These are phyloP conservation scores for Podarcis muralis DNA, from an alignment of 2,113 vertebrate genomes.

Conservation along the genomic window DNA sequence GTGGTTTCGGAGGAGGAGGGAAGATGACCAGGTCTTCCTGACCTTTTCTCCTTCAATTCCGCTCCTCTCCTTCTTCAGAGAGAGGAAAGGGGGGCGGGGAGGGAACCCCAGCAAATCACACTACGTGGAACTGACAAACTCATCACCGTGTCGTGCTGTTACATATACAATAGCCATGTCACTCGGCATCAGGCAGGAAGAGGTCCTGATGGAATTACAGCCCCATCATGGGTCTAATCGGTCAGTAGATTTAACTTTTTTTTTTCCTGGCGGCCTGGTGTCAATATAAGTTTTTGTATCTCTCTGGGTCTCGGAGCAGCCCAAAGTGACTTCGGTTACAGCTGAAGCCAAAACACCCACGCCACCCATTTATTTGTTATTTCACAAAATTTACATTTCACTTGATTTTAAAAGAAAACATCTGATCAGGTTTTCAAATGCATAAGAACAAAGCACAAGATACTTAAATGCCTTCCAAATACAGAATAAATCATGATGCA, in stretches of 20 bases:
- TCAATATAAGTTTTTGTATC: too few species aligned
- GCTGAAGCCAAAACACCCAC: too few species aligned
- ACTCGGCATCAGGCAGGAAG: constrained; percentile 68
- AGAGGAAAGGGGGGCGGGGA: too few species aligned
- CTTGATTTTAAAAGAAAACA: too few species aligned
- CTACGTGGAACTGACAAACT: constrained; percentile 80
- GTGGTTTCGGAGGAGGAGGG: constrained; percentile 76
- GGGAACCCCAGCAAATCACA: constrained; percentile 71
- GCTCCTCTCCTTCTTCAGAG: constrained; percentile 62
- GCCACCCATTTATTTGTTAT: too few species aligned
- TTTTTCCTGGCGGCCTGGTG: neutral
- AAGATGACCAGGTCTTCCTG: constrained; percentile 80
- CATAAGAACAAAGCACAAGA: too few species aligned
- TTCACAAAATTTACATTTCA: too few species aligned
- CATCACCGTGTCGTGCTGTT: constrained; percentile 73
- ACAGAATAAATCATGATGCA: too few species aligned
- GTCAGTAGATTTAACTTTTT: neutral
- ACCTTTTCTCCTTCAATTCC: constrained; percentile 90
- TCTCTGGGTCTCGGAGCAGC: too few species aligned
- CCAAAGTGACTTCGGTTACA: too few species aligned
- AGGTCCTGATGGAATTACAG: neutral
- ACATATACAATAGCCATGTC: constrained; percentile 75
- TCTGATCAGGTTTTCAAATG: too few species aligned
- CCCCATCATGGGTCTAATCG: neutral
- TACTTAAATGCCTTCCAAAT: too few species aligned